phyloP scores from a whole-genome alignment of 2,888 invertebrate species.

The Sarcophaga carnaria region DNA sequence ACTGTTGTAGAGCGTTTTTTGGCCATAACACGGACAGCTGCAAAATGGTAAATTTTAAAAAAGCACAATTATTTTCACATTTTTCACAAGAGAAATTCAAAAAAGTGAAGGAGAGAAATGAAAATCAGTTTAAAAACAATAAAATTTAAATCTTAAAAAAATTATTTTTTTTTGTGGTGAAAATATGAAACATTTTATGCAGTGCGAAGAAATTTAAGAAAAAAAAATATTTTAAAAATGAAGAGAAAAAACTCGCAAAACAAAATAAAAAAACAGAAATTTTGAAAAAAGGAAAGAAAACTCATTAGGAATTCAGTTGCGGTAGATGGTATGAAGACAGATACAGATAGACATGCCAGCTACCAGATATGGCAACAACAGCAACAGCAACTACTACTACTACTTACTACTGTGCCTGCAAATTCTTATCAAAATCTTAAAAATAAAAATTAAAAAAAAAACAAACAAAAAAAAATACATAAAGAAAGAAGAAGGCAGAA shows the following conservation, averaged over 20 bases:
- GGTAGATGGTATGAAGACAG: constrained; percentile 14
- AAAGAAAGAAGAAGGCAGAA: background rate
- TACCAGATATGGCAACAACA: constrained; percentile 33
- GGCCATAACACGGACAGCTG: constrained; percentile 45
- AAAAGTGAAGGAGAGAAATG: background rate
- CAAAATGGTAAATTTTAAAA: constrained; percentile 56
- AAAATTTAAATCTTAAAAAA: background rate
- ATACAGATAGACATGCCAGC: background rate
- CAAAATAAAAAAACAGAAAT: background rate
- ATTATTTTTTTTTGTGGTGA: constrained; percentile 28
- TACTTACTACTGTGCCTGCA: background rate
- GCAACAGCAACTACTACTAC: background rate
- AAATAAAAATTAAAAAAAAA: background rate
- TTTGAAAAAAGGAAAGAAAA: constrained; percentile 38
- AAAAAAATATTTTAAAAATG: constrained; percentile 15
- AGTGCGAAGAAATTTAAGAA: background rate
- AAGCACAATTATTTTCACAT: constrained; percentile 36
- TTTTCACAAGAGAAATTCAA: constrained; percentile 30
- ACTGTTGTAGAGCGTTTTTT: background rate
- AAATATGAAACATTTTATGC: constrained; percentile 36
- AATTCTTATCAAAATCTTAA: constrained; percentile 60
- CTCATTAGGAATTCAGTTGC: constrained; percentile 61
- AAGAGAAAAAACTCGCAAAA: constrained; percentile 21
- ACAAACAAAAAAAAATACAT: too few relatives aligned
- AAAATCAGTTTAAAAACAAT: constrained; percentile 20